These are phyloP conservation scores for Tetrax tetrax DNA, from an alignment of 2,113 vertebrate genomes.

Conservation along the genomic window DNA sequence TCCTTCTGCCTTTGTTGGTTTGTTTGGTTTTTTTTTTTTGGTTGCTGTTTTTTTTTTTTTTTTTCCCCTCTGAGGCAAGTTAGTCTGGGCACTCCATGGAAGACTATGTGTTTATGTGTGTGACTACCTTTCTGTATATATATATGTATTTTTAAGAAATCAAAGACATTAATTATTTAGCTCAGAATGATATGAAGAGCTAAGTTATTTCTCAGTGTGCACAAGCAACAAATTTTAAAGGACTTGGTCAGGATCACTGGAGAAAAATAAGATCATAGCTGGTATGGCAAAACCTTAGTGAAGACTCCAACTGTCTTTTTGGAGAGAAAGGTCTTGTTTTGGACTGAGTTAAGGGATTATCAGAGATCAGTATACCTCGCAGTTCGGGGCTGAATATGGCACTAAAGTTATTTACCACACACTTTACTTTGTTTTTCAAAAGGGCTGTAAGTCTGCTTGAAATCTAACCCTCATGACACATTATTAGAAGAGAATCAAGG, in stretches of 20 bases:
- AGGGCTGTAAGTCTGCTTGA: neutral
- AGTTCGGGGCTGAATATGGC: neutral
- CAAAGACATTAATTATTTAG: neutral
- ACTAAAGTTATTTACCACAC: neutral
- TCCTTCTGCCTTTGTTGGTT: neutral
- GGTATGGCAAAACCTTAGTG: neutral
- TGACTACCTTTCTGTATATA: rapidly evolving
- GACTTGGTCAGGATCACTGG: neutral
- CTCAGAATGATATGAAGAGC: neutral
- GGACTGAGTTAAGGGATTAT: neutral
- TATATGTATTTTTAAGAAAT: neutral
- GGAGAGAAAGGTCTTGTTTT: neutral
- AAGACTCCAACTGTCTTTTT: neutral
- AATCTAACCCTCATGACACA: neutral
- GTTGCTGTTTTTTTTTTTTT: neutral
- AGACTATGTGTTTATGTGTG: neutral
- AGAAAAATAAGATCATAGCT: neutral
- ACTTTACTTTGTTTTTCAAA: neutral
- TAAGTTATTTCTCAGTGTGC: neutral
- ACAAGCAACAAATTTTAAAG: neutral
- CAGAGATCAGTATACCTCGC: neutral
- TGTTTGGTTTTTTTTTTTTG: no score
- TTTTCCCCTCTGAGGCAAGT: neutral
- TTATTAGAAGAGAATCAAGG: neutral
- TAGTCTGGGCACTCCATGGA: neutral